Evolutionary conservation across 2,113 vertebrate species (phyloP), one percentile per base, ranked within the genome.

Genomic region (Macroglossus sobrinus): DNA sequence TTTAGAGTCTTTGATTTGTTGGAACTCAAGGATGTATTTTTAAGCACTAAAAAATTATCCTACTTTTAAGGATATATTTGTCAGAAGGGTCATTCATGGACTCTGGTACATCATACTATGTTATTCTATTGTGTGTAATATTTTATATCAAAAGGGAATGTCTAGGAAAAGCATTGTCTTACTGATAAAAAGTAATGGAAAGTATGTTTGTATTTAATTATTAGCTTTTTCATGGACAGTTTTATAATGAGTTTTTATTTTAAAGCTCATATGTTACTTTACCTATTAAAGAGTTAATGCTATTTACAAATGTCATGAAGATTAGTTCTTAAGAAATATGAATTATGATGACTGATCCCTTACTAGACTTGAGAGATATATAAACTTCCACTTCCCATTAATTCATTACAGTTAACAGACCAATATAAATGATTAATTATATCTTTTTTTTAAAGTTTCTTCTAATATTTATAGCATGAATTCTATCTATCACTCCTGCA

Each of bases 341-440:
- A 91, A 82, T 9, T 43, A 63, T 68, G 55, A 82, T 81, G 43
- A 61, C 1, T 47, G 81, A 35, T 4, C 1, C 19, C 2, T 89
- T 71, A 86, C 0, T 43, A 93, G 30, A 21, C 33, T 72, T 95
- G 35, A 74, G 24, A 89, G 35, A 33, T 47, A 30, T 57, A 75
- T 88, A 78, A 76, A 89, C 30, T 11, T 92, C 9, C 7, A 84
- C 2, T 88, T 92, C 35, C 22, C 50, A 69, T 89, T 85, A 76
- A 78, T 81, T 92, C 22, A 74, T 55, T 90, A 47, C 2, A 89
- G 8, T 18, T 59, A 91, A 72, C 19, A 84, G 81, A 28, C 1
- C 5, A 89, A 64, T 81, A 68, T 89, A 2, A 85, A 92, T 89
- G 95, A 86, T 94, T 90, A 55, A 91, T 61, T 93, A 69, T 53